These are phyloP conservation scores for Drosophila truncata DNA, from an alignment of 1,140 invertebrate genomes.

Conservation along the genomic window DNA sequence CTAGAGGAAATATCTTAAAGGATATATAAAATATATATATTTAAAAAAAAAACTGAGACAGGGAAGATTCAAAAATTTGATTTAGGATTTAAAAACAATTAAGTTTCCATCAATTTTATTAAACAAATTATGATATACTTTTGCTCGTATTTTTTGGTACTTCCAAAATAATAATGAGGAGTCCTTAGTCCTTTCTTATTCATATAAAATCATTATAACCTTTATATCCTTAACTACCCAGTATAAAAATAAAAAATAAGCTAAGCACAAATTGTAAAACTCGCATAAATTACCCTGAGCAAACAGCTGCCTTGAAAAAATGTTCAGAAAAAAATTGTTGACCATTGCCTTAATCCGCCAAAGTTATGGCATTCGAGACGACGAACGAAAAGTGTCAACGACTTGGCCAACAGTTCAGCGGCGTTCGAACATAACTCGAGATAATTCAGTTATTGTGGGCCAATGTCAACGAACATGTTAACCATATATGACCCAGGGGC, in stretches of 20 bases:
- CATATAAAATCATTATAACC: not conserved
- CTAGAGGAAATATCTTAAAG: not conserved
- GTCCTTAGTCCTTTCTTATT: too few relatives aligned
- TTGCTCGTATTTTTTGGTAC: too few relatives aligned
- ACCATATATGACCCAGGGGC: constrained; percentile 43
- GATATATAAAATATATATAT: not conserved
- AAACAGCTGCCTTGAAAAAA: constrained; percentile 32
- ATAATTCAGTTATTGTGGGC: constrained; percentile 75
- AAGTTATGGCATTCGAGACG: constrained; percentile 64
- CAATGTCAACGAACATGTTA: constrained; percentile 72
- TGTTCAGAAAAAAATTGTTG: constrained; percentile 21
- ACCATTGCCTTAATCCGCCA: constrained; percentile 67
- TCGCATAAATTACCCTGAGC: constrained; percentile 36
- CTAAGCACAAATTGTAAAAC: constrained; percentile 14
- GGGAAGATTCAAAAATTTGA: not conserved
- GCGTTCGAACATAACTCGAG: constrained; percentile 65
- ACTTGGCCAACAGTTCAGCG: constrained; percentile 37
- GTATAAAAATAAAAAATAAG: constrained; percentile 7
- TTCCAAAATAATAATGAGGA: too few relatives aligned
- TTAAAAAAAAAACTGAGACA: not conserved
- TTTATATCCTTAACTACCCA: not conserved
- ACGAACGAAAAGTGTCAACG: constrained; percentile 57
- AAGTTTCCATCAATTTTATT: not conserved
- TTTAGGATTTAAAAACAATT: not conserved
- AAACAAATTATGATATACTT: too few relatives aligned